These are phyloP conservation scores for Phocoena phocoena DNA, from an alignment of 2,113 vertebrate species.

Conservation along the genomic window DNA sequence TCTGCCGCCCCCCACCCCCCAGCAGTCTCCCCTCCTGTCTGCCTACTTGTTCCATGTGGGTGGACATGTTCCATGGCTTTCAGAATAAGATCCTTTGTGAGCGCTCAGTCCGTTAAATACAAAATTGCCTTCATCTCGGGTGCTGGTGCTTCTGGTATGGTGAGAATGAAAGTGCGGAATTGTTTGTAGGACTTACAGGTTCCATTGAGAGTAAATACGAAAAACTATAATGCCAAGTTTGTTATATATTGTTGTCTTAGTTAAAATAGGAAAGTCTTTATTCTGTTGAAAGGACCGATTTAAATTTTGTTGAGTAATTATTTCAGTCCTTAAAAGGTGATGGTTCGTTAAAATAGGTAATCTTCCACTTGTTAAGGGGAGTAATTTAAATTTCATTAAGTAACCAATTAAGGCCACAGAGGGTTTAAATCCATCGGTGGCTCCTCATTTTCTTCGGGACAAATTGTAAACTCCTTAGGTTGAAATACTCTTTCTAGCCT, in stretches of 20 bases:
- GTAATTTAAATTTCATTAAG: conserved; percentile 63
- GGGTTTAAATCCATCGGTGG: conserved; percentile 43
- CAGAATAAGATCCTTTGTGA: conserved; percentile 48
- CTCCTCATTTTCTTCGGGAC: conserved; percentile 52
- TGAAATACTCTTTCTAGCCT: conserved; percentile 14
- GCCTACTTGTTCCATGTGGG: background rate
- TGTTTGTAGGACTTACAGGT: conserved; percentile 14
- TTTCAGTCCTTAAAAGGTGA: conserved; percentile 42
- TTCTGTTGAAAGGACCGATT: conserved; percentile 3
- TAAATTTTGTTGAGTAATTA: conserved; percentile 49
- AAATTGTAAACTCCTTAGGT: conserved; percentile 43
- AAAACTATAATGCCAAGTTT: background rate
- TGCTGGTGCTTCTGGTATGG: background rate
- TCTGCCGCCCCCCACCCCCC: background rate
- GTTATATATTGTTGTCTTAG: background rate
- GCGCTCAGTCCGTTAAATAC: background rate
- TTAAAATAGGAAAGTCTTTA: conserved; percentile 33
- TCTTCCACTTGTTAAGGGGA: conserved; percentile 38
- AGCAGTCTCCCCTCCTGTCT: background rate
- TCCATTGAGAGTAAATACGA: background rate
- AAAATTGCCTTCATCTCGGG: conserved; percentile 47
- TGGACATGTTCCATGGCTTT: background rate
- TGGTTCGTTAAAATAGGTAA: conserved; percentile 46
- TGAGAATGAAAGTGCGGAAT: conserved; percentile 42
- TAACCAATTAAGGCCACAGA: conserved; percentile 52